Percentiles rank a stretch among this genome's conserved stretches.
Conservation (phyloP, 2,113 vertebrate species). For the Psilopsiagon aymara region DNA sequence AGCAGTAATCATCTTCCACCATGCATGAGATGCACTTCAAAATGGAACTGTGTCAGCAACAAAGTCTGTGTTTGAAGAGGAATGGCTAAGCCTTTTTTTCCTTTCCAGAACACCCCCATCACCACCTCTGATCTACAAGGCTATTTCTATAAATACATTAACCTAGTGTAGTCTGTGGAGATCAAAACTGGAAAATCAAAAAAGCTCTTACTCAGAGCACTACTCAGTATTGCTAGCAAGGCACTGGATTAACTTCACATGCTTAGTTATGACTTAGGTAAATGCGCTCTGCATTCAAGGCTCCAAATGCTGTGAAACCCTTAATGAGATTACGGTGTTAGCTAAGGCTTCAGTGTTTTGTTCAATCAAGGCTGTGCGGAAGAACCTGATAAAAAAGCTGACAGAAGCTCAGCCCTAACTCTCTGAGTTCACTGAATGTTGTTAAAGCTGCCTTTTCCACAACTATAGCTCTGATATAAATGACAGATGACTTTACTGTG, state of each 20-base stretch:
- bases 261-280: background rate
- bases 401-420: background rate
- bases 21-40: background rate
- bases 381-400: background rate
- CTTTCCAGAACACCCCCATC: background rate
- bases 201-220: background rate
- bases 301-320: background rate
- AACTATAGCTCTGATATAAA: background rate
- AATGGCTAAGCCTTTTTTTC: background rate
- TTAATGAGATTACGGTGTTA: background rate
- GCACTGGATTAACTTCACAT: background rate
- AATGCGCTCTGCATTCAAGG: background rate
- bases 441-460: background rate
- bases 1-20: background rate
- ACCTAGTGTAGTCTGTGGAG: background rate
- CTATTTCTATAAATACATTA: background rate
- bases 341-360: background rate
- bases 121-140: background rate
- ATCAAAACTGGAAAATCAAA: background rate
- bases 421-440: background rate
- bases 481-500: conserved; percentile 17
- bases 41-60: background rate
- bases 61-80: background rate
- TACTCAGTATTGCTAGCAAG: background rate
- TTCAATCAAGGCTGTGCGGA: background rate